Conservation (phyloP, 1,140 invertebrate species). For the Drosophila nasuta region DNA sequence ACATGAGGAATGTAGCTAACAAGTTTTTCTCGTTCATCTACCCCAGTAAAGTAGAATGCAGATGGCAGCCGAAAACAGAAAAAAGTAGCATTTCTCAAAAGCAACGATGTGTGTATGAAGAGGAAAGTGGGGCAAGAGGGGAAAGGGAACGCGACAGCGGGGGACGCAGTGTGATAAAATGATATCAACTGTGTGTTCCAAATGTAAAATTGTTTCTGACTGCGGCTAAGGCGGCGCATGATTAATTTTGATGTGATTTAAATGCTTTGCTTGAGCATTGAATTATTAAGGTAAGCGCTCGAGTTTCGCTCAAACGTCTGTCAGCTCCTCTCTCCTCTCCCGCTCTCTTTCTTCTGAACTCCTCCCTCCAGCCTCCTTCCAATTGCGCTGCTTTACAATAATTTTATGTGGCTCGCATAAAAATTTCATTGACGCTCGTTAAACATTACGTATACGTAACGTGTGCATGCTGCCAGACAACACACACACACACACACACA, state of each 20-base stretch:
- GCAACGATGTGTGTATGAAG: background rate
- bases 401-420: constrained; percentile 62
- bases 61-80: constrained; percentile 13
- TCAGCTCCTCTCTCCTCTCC: background rate
- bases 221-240: constrained; percentile 37
- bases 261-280: constrained; percentile 56
- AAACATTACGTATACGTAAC: constrained; percentile 57
- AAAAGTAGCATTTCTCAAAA: constrained; percentile 2
- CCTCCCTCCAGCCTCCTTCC: no score
- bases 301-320: constrained; percentile 17
- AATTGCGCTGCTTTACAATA: constrained; percentile 47
- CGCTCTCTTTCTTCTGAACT: background rate
- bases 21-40: background rate
- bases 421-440: constrained; percentile 67
- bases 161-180: constrained; percentile 29
- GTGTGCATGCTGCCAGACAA: constrained; percentile 9
- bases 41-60: background rate
- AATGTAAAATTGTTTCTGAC: constrained; percentile 52
- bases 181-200: constrained; percentile 51
- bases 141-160: background rate
- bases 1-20: no score
- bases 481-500: constrained; percentile 1
- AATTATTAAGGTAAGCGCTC: constrained; percentile 59
- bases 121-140: no score
- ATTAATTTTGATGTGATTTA: constrained; percentile 70